These are phyloP conservation scores for Probosciger aterrimus DNA, from an alignment of 2,113 vertebrate genomes.

Conservation along the genomic window DNA sequence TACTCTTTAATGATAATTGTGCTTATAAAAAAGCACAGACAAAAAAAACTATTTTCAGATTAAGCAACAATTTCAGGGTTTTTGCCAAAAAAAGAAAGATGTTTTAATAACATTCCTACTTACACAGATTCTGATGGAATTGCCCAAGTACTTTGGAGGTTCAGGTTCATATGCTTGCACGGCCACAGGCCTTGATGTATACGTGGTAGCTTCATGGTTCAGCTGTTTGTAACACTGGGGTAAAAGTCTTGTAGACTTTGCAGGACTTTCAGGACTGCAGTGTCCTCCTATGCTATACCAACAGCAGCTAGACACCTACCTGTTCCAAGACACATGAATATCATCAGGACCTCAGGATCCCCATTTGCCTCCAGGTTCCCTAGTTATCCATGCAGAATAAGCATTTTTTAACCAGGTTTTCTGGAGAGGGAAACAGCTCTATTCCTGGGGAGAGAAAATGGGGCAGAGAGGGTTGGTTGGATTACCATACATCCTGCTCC, in stretches of 20 bases:
- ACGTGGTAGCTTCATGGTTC: neutral
- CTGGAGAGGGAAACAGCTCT: neutral
- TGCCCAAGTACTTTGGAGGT: neutral
- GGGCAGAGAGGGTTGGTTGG: fast-evolving
- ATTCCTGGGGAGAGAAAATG: neutral
- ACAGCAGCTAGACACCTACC: neutral
- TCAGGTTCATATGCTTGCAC: neutral
- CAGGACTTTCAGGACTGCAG: neutral
- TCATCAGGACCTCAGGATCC: neutral
- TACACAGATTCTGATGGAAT: neutral
- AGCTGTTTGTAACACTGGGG: neutral
- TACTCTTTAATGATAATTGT: neutral
- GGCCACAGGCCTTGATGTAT: neutral
- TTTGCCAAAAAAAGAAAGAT: neutral
- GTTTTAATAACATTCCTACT: neutral
- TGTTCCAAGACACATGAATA: neutral
- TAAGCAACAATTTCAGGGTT: neutral
- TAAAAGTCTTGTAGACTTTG: neutral
- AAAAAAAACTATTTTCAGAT: neutral
- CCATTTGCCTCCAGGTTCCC: neutral
- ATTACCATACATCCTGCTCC: neutral
- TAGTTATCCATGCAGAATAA: neutral
- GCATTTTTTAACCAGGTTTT: neutral
- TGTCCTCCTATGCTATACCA: neutral
- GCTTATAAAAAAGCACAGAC: neutral